Evolutionary conservation across 1,140 invertebrate species (phyloP), one percentile per base, ranked within the genome.

Genomic region (Caenorhabditis inopinata): DNA sequence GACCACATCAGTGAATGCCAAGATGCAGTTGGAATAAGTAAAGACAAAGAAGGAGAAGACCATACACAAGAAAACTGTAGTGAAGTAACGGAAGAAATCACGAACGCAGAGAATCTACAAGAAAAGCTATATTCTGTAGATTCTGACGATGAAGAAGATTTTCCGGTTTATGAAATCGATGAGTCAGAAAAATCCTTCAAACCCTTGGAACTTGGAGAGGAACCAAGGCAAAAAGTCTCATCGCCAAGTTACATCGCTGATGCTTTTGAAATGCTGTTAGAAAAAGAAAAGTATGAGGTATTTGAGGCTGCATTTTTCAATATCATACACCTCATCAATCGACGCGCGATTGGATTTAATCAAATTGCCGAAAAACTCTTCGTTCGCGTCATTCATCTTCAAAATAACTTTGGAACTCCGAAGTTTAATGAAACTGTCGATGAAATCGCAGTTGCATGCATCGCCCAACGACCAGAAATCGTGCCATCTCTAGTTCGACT

Each of bases 141-240:
- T 45, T 74, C 68, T 7, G 68, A 74, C 21, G 68, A 74, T 47
- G 73, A 75, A 14, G 73, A 75, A 12, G 73, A 75, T 12, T 48
- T 75, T 18, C 46, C 46, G 2, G 32, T 4, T 9, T 75, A 68
- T 38, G 1, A 38, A 23, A 18, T 68, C 1, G 11, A 29, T 9
- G 58, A 38, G 9, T 6, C 58, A 3, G 58, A 68, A 21, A 38
- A 38, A 7, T 18, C 21, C 11, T 23, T 68, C 32, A 21, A 12
- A 18, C 35, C 35, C 11, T 9, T 68, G 32, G 58, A 68, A 12
- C 0, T 21, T 1, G 58, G 58, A 21, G 58, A 68, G 12, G 58
- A 68, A 25, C 58, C 58, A 9, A 38, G 12, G 38, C 2, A 12
- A 0, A 38, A 42, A 38, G 25, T 68, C 0, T 6, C 25, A 16